Percentiles rank a stretch among this genome's conserved stretches.
Evolutionary conservation across 2,113 vertebrate species (phyloP).

Genomic region (Oryzias curvinotus): DNA sequence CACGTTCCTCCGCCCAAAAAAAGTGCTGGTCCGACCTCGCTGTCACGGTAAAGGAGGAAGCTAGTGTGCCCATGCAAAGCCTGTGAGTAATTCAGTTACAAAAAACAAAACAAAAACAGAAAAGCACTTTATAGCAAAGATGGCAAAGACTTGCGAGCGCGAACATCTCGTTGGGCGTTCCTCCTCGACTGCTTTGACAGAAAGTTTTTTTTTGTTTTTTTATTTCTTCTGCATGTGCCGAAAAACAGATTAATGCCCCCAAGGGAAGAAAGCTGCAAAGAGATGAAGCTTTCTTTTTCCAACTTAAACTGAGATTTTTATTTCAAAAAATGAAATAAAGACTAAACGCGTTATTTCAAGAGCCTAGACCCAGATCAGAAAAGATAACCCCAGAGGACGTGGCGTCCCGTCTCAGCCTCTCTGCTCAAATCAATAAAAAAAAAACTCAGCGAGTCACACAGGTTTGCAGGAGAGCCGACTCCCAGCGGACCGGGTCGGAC

Average conservation of each 20-base stretch:
- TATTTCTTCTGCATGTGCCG: constrained; percentile 8
- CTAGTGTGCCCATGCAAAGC: constrained; percentile 45
- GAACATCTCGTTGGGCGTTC: neutral
- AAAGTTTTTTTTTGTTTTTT: too few species aligned
- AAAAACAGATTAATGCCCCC: constrained; percentile 44
- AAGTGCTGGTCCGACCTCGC: constrained; percentile 18
- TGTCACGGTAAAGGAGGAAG: constrained; percentile 33
- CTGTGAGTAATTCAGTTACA: constrained; percentile 43
- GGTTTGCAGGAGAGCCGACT: constrained; percentile 26
- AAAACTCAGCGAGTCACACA: constrained; percentile 41
- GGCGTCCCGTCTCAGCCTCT: constrained; percentile 30
- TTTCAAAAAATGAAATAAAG: too few species aligned
- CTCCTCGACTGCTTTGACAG: neutral
- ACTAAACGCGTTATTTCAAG: too few species aligned
- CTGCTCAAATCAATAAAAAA: constrained; percentile 47
- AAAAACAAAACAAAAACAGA: constrained; percentile 33
- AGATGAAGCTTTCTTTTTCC: constrained; percentile 13
- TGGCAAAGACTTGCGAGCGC: constrained; percentile 22
- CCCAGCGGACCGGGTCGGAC: neutral
- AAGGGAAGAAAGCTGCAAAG: constrained; percentile 38
- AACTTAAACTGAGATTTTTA: too few species aligned
- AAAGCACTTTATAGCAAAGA: constrained; percentile 6
- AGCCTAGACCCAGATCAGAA: too few species aligned
- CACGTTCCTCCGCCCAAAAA: neutral
- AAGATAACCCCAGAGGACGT: too few species aligned